phyloP scores from a whole-genome alignment of 2,888 invertebrate genomes.

The Anaspis maculata region DNA sequence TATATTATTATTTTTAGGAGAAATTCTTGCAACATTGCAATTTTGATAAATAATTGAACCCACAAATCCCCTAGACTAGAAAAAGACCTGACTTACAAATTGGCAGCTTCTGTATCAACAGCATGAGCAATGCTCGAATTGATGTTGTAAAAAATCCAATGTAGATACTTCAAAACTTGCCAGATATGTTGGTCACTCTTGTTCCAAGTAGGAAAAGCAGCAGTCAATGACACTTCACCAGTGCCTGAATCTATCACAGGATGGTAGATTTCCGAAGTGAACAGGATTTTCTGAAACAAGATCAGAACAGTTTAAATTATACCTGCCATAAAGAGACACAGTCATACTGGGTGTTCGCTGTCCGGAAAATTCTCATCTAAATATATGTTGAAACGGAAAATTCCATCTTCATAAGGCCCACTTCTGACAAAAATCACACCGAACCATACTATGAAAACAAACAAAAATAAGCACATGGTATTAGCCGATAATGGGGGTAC shows the following conservation, averaged over 20 bases:
- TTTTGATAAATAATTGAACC: slow-evolving; percentile 30
- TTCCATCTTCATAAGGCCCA: slow-evolving; percentile 81
- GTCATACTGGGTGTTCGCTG: slow-evolving; percentile 67
- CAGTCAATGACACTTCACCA: slow-evolving; percentile 66
- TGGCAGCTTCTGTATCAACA: slow-evolving; percentile 63
- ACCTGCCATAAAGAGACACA: background rate
- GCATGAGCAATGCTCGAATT: slow-evolving; percentile 55
- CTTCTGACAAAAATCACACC: slow-evolving; percentile 84
- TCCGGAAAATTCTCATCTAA: slow-evolving; percentile 86
- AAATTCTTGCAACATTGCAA: background rate
- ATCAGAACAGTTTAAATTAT: slow-evolving; percentile 5
- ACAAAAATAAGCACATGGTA: slow-evolving; percentile 8
- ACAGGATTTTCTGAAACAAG: slow-evolving; percentile 63
- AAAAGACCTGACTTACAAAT: no score
- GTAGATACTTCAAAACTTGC: slow-evolving; percentile 80
- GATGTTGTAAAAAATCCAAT: slow-evolving; percentile 76
- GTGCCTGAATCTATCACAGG: slow-evolving; percentile 74
- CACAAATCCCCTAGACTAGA: no score
- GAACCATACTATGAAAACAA: slow-evolving; percentile 67
- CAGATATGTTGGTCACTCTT: slow-evolving; percentile 76
- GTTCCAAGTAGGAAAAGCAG: slow-evolving; percentile 82
- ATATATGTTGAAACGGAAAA: slow-evolving; percentile 81
- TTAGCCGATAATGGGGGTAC: no score
- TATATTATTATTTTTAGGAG: no score
- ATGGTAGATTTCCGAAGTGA: slow-evolving; percentile 79